Conservation (phyloP, 1,140 invertebrate species). For the Agrilus planipennis region DNA sequence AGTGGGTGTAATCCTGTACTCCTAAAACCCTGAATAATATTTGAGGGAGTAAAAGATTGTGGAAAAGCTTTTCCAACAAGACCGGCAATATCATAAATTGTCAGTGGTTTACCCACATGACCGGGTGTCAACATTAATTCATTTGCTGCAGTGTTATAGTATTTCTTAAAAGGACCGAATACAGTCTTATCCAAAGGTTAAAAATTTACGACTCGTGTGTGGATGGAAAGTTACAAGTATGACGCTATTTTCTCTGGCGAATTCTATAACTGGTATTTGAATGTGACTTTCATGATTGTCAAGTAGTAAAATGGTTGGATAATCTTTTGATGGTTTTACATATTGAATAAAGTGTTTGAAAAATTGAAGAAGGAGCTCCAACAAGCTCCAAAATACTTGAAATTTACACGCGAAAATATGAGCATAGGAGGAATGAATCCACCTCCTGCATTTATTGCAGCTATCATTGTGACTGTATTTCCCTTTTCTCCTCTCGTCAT, state of each 20-base stretch:
- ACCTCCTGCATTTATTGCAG: constrained; percentile 28
- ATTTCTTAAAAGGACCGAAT: constrained; percentile 7
- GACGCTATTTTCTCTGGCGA: neutral
- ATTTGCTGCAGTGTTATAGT: constrained; percentile 6
- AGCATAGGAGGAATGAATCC: constrained; percentile 29
- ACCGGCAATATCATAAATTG: constrained; percentile 8
- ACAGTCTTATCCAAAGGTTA: constrained; percentile 7
- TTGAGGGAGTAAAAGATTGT: constrained; percentile 1
- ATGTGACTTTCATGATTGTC: constrained; percentile 8
- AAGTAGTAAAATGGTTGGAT: constrained; percentile 8
- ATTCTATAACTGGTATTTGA: neutral
- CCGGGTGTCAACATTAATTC: constrained; percentile 3
- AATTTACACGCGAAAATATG: constrained; percentile 30
- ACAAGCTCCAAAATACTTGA: constrained; percentile 31
- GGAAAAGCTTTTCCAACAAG: constrained; percentile 4
- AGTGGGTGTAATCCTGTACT: neutral
- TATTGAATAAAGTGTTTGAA: constrained; percentile 30
- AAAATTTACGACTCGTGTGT: constrained; percentile 7
- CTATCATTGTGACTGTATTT: constrained; percentile 20
- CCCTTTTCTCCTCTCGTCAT: constrained; percentile 28
- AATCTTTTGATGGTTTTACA: constrained; percentile 11
- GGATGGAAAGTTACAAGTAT: constrained; percentile 5
- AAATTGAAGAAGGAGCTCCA: constrained; percentile 29
- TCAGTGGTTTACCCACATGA: neutral
- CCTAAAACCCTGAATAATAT: constrained; percentile 5